Base-by-base conservation (phyloP, 2,113 vertebrate genomes). In the Onychorhynchus coronatus region DNA sequence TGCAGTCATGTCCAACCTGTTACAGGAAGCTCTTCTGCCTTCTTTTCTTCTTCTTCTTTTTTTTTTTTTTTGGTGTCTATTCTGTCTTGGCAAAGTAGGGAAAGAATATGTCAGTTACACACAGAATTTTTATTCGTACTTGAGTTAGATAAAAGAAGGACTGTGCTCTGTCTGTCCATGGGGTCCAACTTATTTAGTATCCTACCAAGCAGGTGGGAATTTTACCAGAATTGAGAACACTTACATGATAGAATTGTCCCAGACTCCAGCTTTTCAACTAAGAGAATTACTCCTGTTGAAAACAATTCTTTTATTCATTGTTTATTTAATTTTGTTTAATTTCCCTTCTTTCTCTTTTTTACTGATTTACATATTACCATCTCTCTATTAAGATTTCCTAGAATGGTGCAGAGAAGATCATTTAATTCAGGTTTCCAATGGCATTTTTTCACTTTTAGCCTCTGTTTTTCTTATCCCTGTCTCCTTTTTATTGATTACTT, bases 401-500 rank as follows among this genome's bases (percentile, higher is more conserved):
- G 22, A 87, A 62, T 22, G 18, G n/a, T 74, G 18, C 46, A 71
- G 22, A 31, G 24, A 71, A 49, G 11, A 11, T 55, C 8, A 70
- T 88, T 66, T 77, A 42, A 56, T 70, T 89, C 33, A 85, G 18
- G 14, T 75, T 7, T 71, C 22, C 25, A 35, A 11, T 67, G 46
- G 15, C 21, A 37, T 76, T 72, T 91, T 91, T 70, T 41, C 13
- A 25, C 41, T 88, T 90, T 52, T 28, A 70, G 12, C 21, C 8
- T 66, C 5, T 62, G 16, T 44, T 72, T 91, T 76, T 90, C 12
- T 49, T 61, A 9, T 88, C 30, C 35, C 24, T 87, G 19, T 2
- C 2, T 85, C 18, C 14, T 83, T 92, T 83, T 53, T 70, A 96
- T 97, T 94, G 94, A 95, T 95, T 90, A 79, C 12, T 85, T 82